Base-by-base conservation (phyloP, 2,113 vertebrate genomes). In the Spizaetus ornatus region DNA sequence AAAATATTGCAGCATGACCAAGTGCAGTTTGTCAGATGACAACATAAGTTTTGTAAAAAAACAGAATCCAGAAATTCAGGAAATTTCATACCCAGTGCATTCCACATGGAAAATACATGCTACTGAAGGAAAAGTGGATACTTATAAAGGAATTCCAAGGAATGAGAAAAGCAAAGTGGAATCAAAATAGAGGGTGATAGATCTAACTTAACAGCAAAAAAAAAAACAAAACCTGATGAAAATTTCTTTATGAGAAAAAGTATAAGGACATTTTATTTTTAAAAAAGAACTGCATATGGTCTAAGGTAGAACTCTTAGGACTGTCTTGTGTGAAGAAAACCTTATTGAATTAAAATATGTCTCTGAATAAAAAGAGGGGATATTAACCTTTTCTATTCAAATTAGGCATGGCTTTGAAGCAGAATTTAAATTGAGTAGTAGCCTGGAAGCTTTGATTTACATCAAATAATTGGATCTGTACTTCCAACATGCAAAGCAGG, bases 331-430 rank as follows among this genome's bases (percentile, higher is more conserved):
- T 73, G 53, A 88, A 58, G 27, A 77, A 87, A 95, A 82, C 34
- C 15, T 65, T 45, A 15, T 66, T 95, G 66, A 95, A 92, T 74
- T 83, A 65, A 92, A 86, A 73, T 88, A 76, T 21, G 16, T 70
- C 25, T 77, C 66, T 80, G 78, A 85, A 86, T 93, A 88, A 82
- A 95, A 91, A 45, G 22, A 76, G 22, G 6, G 32, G 22, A 90
- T 93, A 91, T 48, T 93, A 90, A 93, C 85, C 70, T 96, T 90
- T 94, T 85, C 52, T 91, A 82, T 95, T 96, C 87, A 96, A 96
- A 95, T 93, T 65, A 91, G 58, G 8, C 14, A 82, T 84, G 55
- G 32, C 69, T 96, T 89, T 96, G 93, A 91, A 95, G 81, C 23
- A 94, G 58, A 96, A 95, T 96, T 91, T 92, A 93, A 93, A 96